Conservation (phyloP, 2,113 vertebrate genomes). For the Dicaeum eximium region DNA sequence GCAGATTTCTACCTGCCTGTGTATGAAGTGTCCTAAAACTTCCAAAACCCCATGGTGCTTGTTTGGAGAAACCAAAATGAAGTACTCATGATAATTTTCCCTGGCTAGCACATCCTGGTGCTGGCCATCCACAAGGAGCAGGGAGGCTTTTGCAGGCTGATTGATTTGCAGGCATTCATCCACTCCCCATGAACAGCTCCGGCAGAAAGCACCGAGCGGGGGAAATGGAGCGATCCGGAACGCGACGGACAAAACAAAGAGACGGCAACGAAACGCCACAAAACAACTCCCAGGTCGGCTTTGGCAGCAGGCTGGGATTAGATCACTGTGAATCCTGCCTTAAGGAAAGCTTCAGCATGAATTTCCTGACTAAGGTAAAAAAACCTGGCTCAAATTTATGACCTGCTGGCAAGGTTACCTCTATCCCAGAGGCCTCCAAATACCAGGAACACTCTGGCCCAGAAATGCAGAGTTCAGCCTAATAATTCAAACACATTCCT, state of each 20-base stretch:
- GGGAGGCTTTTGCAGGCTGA: neutral
- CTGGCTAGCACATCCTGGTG: neutral
- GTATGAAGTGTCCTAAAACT: neutral
- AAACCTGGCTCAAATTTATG: conserved; percentile 35
- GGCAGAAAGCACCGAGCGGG: rapidly evolving
- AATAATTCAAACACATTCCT: conserved; percentile 3
- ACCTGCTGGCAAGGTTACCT: conserved; percentile 35
- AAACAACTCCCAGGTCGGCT: neutral
- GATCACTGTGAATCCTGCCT: neutral
- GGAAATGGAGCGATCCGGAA: rapidly evolving
- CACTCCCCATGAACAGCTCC: neutral
- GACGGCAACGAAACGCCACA: rapidly evolving
- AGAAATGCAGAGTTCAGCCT: conserved; percentile 12
- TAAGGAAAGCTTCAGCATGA: conserved; percentile 17
- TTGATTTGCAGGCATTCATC: neutral
- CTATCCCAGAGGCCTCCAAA: conserved; percentile 37
- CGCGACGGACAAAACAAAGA: neutral
- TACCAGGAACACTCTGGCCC: conserved; percentile 36
- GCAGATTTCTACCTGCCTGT: neutral
- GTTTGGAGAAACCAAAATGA: neutral
- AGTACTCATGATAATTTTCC: rapidly evolving
- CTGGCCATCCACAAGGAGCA: neutral
- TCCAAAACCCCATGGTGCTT: neutral
- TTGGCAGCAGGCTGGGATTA: neutral
- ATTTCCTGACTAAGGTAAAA: conserved; percentile 56